Percentiles rank a stretch among this genome's conserved stretches.
These are phyloP conservation scores for Perizoma flavofasciatum DNA, from an alignment of 2,888 invertebrate genomes.

Conservation along the genomic window DNA sequence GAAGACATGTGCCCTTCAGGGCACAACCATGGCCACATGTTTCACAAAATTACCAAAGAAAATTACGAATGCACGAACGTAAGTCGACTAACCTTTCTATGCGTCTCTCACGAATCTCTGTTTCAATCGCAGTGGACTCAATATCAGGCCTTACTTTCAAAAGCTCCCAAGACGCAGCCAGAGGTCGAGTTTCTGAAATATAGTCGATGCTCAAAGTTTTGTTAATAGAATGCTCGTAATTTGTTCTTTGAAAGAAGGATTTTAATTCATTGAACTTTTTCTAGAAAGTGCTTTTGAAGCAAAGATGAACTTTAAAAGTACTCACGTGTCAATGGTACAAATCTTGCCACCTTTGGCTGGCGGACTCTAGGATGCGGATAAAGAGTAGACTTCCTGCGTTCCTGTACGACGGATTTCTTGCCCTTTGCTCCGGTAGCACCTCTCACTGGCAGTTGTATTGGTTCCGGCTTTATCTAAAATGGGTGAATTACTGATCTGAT, in stretches of 20 bases:
- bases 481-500: too few relatives aligned
- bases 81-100: constrained; percentile 65
- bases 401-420: constrained; percentile 45
- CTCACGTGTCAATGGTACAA: constrained; percentile 65
- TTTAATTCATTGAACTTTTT: too few relatives aligned
- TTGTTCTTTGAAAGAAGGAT: too few relatives aligned
- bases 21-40: too few relatives aligned
- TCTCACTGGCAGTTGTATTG: constrained; percentile 36
- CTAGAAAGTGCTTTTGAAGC: too few relatives aligned
- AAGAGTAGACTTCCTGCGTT: constrained; percentile 49
- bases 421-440: constrained; percentile 37
- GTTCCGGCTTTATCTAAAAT: constrained; percentile 61
- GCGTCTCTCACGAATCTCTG: constrained; percentile 81
- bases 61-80: too few relatives aligned
- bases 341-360: constrained; percentile 55
- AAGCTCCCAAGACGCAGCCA: constrained; percentile 70
- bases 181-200: constrained; percentile 61
- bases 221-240: too few relatives aligned
- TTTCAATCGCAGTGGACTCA: constrained; percentile 78
- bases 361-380: constrained; percentile 56
- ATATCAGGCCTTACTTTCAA: constrained; percentile 64
- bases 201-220: background rate
- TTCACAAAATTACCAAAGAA: too few relatives aligned
- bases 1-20: too few relatives aligned
- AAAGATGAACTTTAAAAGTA: too few relatives aligned